Percentiles rank a stretch among this genome's conserved stretches.
These are phyloP conservation scores for Marmota flaviventris DNA, from an alignment of 2,113 vertebrate genomes.

Conservation along the genomic window DNA sequence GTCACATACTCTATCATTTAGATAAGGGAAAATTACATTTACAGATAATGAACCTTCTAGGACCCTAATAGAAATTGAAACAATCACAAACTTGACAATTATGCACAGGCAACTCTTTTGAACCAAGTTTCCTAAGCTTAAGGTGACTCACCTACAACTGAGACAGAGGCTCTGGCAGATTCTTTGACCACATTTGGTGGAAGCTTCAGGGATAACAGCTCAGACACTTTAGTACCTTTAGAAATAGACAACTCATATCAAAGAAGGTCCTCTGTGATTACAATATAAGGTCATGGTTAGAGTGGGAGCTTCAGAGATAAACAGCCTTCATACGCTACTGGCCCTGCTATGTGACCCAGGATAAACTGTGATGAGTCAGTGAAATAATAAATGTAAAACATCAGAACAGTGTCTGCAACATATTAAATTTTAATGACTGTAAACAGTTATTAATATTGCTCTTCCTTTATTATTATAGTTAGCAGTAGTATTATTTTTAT, in stretches of 20 bases:
- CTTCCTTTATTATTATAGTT: neutral
- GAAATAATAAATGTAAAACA: neutral
- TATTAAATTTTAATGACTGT: neutral
- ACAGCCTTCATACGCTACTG: no score
- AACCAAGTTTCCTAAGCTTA: neutral
- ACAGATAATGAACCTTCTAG: neutral
- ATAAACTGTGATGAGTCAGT: neutral
- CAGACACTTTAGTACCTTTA: slow-evolving; percentile 66
- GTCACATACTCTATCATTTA: neutral
- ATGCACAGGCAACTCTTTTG: neutral
- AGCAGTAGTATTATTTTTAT: neutral
- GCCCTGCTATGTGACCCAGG: neutral
- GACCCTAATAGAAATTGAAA: neutral
- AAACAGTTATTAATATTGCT: neutral
- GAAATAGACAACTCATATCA: slow-evolving; percentile 25
- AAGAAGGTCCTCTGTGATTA: neutral
- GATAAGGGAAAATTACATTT: neutral
- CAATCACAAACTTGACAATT: slow-evolving; percentile 9
- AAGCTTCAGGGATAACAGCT: slow-evolving; percentile 74
- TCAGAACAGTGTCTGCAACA: neutral
- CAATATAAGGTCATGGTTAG: neutral
- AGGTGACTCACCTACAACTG: slow-evolving; percentile 84
- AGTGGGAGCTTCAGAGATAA: neutral
- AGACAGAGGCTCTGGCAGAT: slow-evolving; percentile 84
- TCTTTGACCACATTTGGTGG: slow-evolving; percentile 83